phyloP scores from a whole-genome alignment of 2,888 invertebrate species.

The Cheilosia pagana region DNA sequence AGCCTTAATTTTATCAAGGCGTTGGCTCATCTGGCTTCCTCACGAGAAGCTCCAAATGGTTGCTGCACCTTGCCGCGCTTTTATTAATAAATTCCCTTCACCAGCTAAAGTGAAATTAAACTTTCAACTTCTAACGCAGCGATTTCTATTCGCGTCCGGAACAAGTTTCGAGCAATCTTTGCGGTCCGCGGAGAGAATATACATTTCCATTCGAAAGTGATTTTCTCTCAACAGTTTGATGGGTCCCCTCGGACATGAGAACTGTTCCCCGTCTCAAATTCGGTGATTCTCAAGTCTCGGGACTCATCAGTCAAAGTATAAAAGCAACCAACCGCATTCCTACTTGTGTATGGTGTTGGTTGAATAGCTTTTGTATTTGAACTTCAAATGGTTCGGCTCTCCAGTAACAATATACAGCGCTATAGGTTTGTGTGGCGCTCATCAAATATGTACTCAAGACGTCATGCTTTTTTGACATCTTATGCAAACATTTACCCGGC shows the following conservation, averaged over 20 bases:
- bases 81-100: slow-evolving; percentile 1
- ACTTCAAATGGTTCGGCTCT: slow-evolving; percentile 1
- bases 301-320: slow-evolving; percentile 67
- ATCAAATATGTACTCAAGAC: slow-evolving; percentile 65
- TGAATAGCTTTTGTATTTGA: slow-evolving; percentile 17
- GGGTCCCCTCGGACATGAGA: slow-evolving; percentile 51
- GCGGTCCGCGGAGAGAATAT: slow-evolving; percentile 13
- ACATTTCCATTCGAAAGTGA: slow-evolving; percentile 54
- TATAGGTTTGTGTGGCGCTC: background rate
- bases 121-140: slow-evolving; percentile 33
- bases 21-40: slow-evolving; percentile 2
- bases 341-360: background rate
- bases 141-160: background rate
- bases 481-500: slow-evolving; percentile 64
- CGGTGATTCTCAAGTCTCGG: slow-evolving; percentile 46
- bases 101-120: slow-evolving; percentile 43
- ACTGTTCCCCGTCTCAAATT: slow-evolving; percentile 14
- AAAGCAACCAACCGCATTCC: slow-evolving; percentile 13
- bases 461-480: slow-evolving; percentile 67
- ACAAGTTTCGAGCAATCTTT: slow-evolving; percentile 10
- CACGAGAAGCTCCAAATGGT: slow-evolving; percentile 18
- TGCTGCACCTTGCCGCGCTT: slow-evolving; percentile 20
- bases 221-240: slow-evolving; percentile 56
- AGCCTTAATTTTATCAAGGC: slow-evolving; percentile 23
- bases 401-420: slow-evolving; percentile 26